Conservation (phyloP, 2,113 vertebrate species). For the Apeltes quadracus region DNA sequence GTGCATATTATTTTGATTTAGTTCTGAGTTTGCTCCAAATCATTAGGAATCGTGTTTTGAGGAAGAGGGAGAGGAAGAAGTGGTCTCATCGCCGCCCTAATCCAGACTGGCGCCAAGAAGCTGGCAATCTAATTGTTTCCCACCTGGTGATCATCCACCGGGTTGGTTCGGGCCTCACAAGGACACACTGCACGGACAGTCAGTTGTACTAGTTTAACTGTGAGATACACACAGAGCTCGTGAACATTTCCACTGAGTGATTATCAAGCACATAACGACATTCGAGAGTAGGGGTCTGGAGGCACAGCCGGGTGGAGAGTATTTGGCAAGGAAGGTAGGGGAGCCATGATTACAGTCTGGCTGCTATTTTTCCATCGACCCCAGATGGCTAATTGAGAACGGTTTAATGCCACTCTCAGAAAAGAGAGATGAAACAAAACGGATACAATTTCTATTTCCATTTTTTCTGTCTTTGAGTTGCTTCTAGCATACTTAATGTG, state of each 20-base stretch:
- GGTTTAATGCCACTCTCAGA: constrained; percentile 49
- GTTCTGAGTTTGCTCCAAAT: no score
- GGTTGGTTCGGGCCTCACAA: constrained; percentile 14
- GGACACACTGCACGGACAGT: constrained; percentile 17
- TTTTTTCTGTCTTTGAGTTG: neutral
- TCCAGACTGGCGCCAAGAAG: constrained; percentile 67
- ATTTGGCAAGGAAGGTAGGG: constrained; percentile 60
- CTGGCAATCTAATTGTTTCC: constrained; percentile 72
- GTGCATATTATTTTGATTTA: no score
- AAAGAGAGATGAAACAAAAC: constrained; percentile 29
- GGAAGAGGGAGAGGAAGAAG: no score
- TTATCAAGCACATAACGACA: constrained; percentile 62
- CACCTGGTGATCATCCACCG: constrained; percentile 62
- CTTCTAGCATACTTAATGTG: neutral
- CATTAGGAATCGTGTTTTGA: no score
- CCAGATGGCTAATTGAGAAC: constrained; percentile 69
- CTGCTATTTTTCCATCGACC: constrained; percentile 60
- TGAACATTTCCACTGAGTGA: constrained; percentile 61
- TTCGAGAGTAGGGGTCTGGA: constrained; percentile 63
- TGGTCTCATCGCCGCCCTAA: constrained; percentile 61
- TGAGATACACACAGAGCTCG: constrained; percentile 38
- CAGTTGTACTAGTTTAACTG: constrained; percentile 50
- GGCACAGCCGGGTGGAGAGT: constrained; percentile 53
- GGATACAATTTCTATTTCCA: neutral
- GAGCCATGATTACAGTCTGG: constrained; percentile 62